Conservation (phyloP, 2,888 invertebrate species). For the Noctua fimbriata region DNA sequence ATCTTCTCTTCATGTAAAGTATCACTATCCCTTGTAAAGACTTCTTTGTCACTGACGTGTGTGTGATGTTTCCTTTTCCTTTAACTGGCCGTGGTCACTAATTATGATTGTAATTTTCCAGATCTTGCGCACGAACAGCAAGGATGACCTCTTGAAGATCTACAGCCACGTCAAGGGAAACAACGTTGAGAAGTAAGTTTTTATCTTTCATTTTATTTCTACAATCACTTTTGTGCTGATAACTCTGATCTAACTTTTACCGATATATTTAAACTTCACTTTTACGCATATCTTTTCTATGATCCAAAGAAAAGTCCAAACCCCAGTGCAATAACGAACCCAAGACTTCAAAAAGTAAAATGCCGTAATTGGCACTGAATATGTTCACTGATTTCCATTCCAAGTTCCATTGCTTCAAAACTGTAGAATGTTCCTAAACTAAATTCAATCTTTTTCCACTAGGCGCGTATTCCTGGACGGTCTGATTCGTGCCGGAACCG, state of each 20-base stretch:
- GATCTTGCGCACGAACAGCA: slow-evolving; percentile 92
- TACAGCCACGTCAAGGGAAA: slow-evolving; percentile 92
- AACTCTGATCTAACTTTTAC: too few species aligned
- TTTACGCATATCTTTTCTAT: neutral
- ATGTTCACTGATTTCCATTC: neutral
- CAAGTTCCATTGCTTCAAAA: neutral
- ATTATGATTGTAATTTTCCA: slow-evolving; percentile 78
- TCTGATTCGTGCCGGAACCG: slow-evolving; percentile 94
- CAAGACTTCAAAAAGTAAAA: neutral
- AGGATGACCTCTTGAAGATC: slow-evolving; percentile 93
- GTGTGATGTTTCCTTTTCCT: neutral
- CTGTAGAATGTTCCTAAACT: neutral
- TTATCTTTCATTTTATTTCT: neutral
- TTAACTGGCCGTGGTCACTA: neutral
- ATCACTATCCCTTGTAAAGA: neutral
- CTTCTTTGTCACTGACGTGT: neutral
- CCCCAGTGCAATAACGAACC: neutral
- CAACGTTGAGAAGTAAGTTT: slow-evolving; percentile 89
- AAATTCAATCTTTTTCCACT: slow-evolving; percentile 7
- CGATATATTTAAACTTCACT: neutral
- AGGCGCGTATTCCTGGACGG: slow-evolving; percentile 95
- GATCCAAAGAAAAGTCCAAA: neutral
- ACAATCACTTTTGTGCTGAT: neutral
- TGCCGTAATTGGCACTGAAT: neutral
- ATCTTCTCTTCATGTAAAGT: neutral